phyloP scores from a whole-genome alignment of 1,140 invertebrate species.

The Tetragnatha versicolor region DNA sequence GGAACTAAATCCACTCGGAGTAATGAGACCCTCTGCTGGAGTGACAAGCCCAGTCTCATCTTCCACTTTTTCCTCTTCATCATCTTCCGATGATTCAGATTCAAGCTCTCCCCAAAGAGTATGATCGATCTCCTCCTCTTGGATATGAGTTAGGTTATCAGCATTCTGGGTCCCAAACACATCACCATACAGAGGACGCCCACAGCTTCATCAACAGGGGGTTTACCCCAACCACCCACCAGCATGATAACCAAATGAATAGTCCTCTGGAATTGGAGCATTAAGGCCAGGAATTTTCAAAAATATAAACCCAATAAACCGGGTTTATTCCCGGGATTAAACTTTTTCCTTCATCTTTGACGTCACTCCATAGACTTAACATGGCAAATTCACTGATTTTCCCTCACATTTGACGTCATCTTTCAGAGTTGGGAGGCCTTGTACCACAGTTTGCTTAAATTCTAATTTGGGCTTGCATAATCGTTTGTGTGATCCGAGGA shows the following conservation, averaged over 20 bases:
- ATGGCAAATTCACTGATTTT: too few relatives aligned
- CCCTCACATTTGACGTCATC: too few relatives aligned
- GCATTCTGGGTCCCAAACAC: constrained; percentile 80
- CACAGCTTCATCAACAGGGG: constrained; percentile 98
- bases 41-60: constrained; percentile 85
- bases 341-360: too few relatives aligned
- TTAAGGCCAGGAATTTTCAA: constrained; percentile 95
- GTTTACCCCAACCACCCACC: constrained; percentile 99
- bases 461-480: too few relatives aligned
- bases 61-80: constrained; percentile 70
- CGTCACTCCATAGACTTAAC: too few relatives aligned
- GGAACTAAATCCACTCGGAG: constrained; percentile 93
- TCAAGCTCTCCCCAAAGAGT: constrained; percentile 97
- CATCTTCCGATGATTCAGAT: constrained; percentile 87
- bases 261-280: constrained; percentile 92
- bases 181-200: constrained; percentile 97
- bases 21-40: constrained; percentile 79
- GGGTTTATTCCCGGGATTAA: too few relatives aligned
- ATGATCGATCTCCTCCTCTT: constrained; percentile 89
- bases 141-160: constrained; percentile 60
- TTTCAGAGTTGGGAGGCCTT: too few relatives aligned
- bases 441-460: too few relatives aligned
- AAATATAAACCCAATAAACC: too few relatives aligned
- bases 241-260: constrained; percentile 98
- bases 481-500: too few relatives aligned